Evolutionary conservation across 2,113 vertebrate genomes (phyloP).

Genomic region (Pseudorectes ferrugineus): DNA sequence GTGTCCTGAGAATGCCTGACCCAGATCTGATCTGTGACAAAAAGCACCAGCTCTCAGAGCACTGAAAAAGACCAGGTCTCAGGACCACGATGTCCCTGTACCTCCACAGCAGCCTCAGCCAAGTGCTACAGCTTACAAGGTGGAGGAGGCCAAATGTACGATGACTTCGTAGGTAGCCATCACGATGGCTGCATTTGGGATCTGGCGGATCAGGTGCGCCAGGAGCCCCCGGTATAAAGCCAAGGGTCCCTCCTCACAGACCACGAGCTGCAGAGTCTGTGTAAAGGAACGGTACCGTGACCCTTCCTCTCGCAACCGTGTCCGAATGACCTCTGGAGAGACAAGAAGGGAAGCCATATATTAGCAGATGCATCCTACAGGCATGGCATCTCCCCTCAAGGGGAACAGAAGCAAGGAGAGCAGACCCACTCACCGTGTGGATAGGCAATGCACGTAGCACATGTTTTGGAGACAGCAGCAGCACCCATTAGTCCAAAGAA

Average conservation of each 20-base stretch:
- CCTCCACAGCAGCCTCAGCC: background rate
- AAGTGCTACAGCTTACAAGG: background rate
- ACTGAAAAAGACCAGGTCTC: background rate
- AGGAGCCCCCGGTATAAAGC: conserved; percentile 62
- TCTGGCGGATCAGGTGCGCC: conserved; percentile 63
- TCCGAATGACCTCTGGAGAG: conserved; percentile 60
- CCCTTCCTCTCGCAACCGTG: conserved; percentile 63
- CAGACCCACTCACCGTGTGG: conserved; percentile 51
- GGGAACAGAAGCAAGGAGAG: background rate
- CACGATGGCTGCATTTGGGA: conserved; percentile 60
- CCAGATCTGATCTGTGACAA: background rate
- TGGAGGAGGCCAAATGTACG: conserved; percentile 12
- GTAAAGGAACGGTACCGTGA: conserved; percentile 52
- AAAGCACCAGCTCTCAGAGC: background rate
- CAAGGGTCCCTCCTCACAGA: conserved; percentile 40
- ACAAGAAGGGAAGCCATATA: background rate
- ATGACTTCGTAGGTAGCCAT: conserved; percentile 68
- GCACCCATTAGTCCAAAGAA: conserved; percentile 64
- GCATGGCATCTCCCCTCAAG: background rate
- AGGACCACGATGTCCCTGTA: background rate
- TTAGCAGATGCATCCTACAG: background rate
- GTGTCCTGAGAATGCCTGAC: background rate
- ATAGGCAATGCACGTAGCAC: conserved; percentile 59
- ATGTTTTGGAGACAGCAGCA: conserved; percentile 62
- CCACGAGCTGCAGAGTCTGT: conserved; percentile 63